Conservation (phyloP, 2,888 invertebrate species). For the Tridacna crocea region DNA sequence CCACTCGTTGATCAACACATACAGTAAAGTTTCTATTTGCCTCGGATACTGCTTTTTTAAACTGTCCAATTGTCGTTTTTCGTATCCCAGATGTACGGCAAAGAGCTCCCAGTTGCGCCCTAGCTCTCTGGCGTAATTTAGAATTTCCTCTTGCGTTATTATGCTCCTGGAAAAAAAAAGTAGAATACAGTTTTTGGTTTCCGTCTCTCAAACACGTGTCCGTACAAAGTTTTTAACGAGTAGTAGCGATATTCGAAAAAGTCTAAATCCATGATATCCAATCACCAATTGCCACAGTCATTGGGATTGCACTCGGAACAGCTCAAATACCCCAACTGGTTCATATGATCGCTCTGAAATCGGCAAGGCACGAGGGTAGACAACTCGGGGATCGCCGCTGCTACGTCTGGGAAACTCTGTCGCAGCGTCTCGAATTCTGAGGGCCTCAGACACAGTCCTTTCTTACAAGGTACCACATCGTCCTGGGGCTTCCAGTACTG, state of each 20-base stretch:
- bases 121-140: too few relatives aligned
- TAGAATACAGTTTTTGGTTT: too few relatives aligned
- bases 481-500: slow-evolving; percentile 48
- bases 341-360: slow-evolving; percentile 34
- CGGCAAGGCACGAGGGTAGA: slow-evolving; percentile 16
- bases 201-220: too few relatives aligned
- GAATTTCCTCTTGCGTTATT: too few relatives aligned
- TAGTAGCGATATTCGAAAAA: background rate
- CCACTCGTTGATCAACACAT: too few relatives aligned
- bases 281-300: background rate
- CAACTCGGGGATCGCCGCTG: slow-evolving; percentile 19
- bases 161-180: too few relatives aligned
- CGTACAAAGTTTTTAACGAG: too few relatives aligned
- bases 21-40: too few relatives aligned
- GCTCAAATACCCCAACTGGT: slow-evolving; percentile 32
- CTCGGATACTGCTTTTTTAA: too few relatives aligned
- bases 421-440: slow-evolving; percentile 37
- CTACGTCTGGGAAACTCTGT: slow-evolving; percentile 25
- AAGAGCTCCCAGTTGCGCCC: too few relatives aligned
- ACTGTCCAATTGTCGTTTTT: too few relatives aligned
- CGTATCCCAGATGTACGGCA: too few relatives aligned
- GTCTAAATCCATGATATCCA: background rate
- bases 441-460: slow-evolving; percentile 42
- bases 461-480: slow-evolving; percentile 36
- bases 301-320: slow-evolving; percentile 38